Conservation (phyloP, 2,888 invertebrate species). For the Folsomia candida region DNA sequence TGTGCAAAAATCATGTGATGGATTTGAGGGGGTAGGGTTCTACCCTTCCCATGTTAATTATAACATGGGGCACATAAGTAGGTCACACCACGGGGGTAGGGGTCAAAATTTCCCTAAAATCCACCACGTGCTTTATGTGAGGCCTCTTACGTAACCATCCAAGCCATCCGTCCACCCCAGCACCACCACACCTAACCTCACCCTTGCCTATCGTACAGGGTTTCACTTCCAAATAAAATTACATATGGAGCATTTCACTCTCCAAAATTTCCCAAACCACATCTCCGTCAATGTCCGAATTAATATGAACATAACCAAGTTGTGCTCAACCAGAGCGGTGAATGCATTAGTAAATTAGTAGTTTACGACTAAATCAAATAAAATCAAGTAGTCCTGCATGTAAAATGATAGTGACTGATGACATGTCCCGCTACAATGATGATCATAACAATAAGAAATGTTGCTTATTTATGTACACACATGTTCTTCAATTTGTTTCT, state of each 20-base stretch:
- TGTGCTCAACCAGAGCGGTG: not conserved
- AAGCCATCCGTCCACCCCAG: not conserved
- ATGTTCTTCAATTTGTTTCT: not conserved
- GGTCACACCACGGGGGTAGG: too few relatives aligned
- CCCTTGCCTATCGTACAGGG: not conserved
- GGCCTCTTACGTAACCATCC: too few relatives aligned
- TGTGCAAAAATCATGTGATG: too few relatives aligned
- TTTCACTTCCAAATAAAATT: not conserved
- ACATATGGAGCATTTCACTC: not conserved
- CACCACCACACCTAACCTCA: not conserved
- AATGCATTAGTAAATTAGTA: not conserved
- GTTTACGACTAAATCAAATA: not conserved
- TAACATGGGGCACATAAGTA: too few relatives aligned
- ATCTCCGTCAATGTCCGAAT: not conserved
- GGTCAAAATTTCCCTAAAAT: too few relatives aligned
- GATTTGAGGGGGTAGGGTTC: too few relatives aligned
- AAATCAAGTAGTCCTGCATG: not conserved
- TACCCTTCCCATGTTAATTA: too few relatives aligned
- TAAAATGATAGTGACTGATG: not conserved
- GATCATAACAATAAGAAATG: not conserved
- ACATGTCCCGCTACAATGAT: too few relatives aligned
- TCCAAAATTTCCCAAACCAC: not conserved
- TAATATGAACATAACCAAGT: not conserved
- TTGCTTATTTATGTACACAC: too few relatives aligned
- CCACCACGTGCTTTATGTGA: too few relatives aligned